Evolutionary conservation across 2,797 vertebrate species (phyloP).

Genomic region (Eulemur coronatus): DNA sequence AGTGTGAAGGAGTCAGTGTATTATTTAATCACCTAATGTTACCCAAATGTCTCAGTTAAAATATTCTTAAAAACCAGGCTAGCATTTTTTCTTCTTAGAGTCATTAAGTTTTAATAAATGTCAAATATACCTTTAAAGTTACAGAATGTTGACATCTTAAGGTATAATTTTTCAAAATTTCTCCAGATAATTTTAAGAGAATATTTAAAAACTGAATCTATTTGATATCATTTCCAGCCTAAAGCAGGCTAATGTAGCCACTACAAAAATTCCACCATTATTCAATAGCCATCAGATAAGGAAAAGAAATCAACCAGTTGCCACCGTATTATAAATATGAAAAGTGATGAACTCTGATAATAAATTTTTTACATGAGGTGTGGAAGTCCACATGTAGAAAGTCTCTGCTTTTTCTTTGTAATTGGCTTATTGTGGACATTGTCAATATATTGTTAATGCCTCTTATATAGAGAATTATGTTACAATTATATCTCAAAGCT

Average conservation of each 20-base stretch:
- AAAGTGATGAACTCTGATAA: background rate
- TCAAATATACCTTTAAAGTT: background rate
- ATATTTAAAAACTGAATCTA: background rate
- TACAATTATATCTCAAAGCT: background rate
- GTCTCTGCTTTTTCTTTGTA: background rate
- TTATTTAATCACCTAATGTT: background rate
- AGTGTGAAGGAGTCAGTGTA: background rate
- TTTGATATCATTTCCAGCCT: background rate
- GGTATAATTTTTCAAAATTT: background rate
- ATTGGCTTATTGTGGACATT: background rate
- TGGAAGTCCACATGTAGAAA: background rate
- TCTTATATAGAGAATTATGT: background rate
- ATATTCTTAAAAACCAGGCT: slow-evolving; percentile 22
- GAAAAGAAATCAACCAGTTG: background rate
- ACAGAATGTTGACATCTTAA: background rate
- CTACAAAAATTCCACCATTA: background rate
- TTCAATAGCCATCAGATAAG: background rate
- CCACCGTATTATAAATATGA: background rate
- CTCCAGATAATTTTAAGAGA: background rate
- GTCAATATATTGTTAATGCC: background rate
- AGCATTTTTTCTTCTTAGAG: background rate
- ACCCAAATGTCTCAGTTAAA: background rate
- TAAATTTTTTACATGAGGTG: background rate
- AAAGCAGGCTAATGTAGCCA: background rate
- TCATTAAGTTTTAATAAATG: background rate